Evolutionary conservation across 1,140 invertebrate species (phyloP), one percentile per base, ranked within the genome.

Genomic region (Charaxes varanes): DNA sequence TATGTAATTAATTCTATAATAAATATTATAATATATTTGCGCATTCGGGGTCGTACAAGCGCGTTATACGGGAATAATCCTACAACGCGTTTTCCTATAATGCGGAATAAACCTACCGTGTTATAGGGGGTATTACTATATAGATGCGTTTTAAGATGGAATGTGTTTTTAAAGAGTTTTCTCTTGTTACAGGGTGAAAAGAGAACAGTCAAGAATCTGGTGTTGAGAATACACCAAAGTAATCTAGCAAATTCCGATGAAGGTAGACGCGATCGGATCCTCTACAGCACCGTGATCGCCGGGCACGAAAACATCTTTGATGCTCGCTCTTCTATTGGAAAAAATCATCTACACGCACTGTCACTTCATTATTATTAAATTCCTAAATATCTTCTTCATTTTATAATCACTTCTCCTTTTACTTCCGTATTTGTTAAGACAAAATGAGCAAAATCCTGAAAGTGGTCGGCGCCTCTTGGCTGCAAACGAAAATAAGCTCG

Each of bases 391-490:
- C 34, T 84, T 83, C 49, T 84, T 81, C 43, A 85, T 85, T 46
- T 84, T 79, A 77, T 85, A 85, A 72, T 63, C 56, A 54, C 48
- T 44, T 60, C 41, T 64, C 16, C 43, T 16, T 47, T 51, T 51
- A 10, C 41, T 52, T 55, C 8, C 47, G 38, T 33, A 47, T 51
- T 15, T 44, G 32, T 41, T 23, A 41, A 47, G 47, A 16, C 34
- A 45, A 47, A 61, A 83, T 84, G 74, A 73, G 53, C 34, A 82
- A 77, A 67, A 91, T 92, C 87, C 79, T 92, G 68, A 92, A 93
- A 87, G 91, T 92, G 36, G 90, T 93, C 32, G 91, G 91, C 55
- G 91, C 91, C 65, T 92, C 90, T 37, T 92, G 90, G 91, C 85
- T 90, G 44, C 90, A 92, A 70, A 92, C 90, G 15, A 89, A 90